These are phyloP conservation scores for Caenorhabditis tropicalis DNA, from an alignment of 1,140 invertebrate species.

Conservation along the genomic window DNA sequence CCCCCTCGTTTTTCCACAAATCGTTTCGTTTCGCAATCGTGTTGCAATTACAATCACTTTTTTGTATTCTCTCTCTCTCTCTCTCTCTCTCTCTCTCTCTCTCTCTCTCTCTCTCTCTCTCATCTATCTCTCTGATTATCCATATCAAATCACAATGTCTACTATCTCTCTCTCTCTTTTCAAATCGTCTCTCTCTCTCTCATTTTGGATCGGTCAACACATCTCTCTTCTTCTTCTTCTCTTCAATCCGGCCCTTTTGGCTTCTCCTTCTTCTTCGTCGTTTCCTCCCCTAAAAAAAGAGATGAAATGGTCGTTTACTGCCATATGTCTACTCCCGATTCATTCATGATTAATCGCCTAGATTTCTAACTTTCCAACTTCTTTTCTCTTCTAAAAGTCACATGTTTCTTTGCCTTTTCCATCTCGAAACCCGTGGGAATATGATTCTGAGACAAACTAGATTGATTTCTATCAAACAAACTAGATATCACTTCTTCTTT, in stretches of 20 bases:
- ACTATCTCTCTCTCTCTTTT: too few species aligned
- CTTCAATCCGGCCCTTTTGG: not conserved
- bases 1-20: not conserved
- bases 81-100: not conserved
- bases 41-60: constrained; percentile 16
- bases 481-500: not conserved
- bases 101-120: not conserved
- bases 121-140: constrained; percentile 12
- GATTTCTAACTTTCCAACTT: not conserved
- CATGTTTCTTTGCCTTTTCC: too few species aligned
- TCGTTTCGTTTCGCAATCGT: constrained; percentile 1
- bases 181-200: not conserved
- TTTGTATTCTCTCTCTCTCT: not conserved
- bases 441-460: not conserved
- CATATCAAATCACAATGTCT: constrained; percentile 40
- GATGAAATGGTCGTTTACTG: not conserved
- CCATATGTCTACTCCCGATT: not conserved
- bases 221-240: not conserved
- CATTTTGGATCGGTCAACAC: constrained; percentile 9
- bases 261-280: not conserved
- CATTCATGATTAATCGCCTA: not conserved
- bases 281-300: not conserved
- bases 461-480: not conserved
- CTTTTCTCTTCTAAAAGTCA: not conserved
- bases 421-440: not conserved